Base-by-base conservation (phyloP, 2,113 vertebrate species). In the Oenanthe oenanthe region DNA sequence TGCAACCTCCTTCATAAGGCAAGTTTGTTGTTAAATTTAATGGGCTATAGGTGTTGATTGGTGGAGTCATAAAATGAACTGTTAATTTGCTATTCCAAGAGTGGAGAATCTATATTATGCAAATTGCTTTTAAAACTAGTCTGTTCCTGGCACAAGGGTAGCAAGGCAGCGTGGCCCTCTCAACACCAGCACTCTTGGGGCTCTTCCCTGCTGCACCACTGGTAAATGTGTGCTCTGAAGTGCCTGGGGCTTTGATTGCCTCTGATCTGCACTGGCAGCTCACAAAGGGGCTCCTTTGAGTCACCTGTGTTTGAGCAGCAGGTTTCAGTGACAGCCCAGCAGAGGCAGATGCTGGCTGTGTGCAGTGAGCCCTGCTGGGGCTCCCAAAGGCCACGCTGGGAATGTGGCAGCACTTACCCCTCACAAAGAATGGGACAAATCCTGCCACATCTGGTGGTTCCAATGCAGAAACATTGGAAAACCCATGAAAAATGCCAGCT, bases 51-150 rank as follows among this genome's bases (percentile, higher is more conserved):
- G 96, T 96, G 97, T 96, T 98, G 98, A 98, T 98, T 98, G 97
- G 97, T 96, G 61, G 92, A 96, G 94, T 95, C 26, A 2, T 97
- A 97, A 98, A 97, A 98, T 95, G 97, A 98, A 97, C 97, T 97
- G 96, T 98, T 98, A 98, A 98, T 98, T 98, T 97, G 95, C 96
- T 97, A 66, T 97, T 97, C 90, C 92, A 97, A 95, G 93, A 96
- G 93, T 42, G 89, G 88, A 94, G 96, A 92, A 94, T 91, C 91
- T 87, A 87, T 93, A 96, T 90, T 97, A 97, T 97, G 97, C 95
- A 98, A 97, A 98, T 96, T 95, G 96, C 89, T 77, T 97, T 97
- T 83, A 95, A 96, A 97, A 83, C 89, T 45, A 53, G 53, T 67
- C 87, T 79, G 63, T 71, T 97, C 76, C 51, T 79, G 14, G 71